Percentiles rank a stretch among this genome's conserved stretches.
Conservation (phyloP, 35 echinoderm and acorn worm genomes). For the Stichopus chloronotus region DNA sequence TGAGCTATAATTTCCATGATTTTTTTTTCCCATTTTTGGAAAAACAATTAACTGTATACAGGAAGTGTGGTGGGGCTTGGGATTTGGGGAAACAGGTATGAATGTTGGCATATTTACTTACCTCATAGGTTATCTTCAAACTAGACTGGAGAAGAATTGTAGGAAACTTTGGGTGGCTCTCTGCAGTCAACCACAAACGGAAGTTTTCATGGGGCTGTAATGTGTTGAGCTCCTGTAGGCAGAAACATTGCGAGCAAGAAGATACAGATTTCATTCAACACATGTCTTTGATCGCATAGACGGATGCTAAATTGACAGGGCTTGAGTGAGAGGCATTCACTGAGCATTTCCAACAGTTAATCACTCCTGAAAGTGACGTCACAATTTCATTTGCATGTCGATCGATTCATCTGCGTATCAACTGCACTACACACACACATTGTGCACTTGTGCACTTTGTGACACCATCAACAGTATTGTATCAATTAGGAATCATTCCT, state of each 20-base stretch:
- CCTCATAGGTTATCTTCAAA: slow-evolving; percentile 98
- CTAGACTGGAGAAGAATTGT: slow-evolving; percentile 97
- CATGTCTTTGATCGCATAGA: not conserved
- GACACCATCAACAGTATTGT: no score
- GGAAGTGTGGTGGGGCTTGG: no score
- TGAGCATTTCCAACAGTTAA: not conserved
- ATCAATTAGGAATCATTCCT: no score
- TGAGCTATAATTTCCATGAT: no score
- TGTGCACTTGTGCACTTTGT: no score
- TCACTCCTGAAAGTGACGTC: no score
- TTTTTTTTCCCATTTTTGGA: no score
- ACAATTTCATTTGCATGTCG: no score
- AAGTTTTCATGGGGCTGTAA: slow-evolving; percentile 89
- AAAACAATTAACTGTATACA: no score
- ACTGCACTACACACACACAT: no score
- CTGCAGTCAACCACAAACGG: slow-evolving; percentile 96
- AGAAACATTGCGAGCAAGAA: not conserved
- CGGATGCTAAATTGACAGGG: not conserved
- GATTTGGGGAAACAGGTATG: no score
- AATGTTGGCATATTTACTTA: slow-evolving; percentile 30
- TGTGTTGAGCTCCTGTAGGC: slow-evolving; percentile 83
- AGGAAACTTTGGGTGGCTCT: slow-evolving; percentile 99
- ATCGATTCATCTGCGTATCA: no score
- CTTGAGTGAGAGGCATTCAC: not conserved
- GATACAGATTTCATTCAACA: not conserved